Evolutionary conservation across 2,113 vertebrate genomes (phyloP).

Genomic region (Mastomys coucha): DNA sequence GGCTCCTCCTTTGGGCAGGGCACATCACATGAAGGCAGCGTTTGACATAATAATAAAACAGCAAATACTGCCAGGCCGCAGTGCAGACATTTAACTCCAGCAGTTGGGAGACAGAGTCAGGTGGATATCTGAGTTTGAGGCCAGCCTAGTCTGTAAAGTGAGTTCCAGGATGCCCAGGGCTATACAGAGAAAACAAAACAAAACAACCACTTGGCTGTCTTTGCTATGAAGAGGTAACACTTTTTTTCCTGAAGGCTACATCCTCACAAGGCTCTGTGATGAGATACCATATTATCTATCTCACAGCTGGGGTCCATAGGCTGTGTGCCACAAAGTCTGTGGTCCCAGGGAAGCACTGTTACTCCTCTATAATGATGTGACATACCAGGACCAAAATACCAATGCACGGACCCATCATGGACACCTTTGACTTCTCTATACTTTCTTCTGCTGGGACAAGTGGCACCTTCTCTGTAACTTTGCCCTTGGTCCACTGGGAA

Average conservation of each 20-base stretch:
- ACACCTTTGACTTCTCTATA: rapidly evolving
- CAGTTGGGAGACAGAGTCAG: not conserved
- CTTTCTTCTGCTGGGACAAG: not conserved
- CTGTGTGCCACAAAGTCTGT: not conserved
- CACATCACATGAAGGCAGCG: rapidly evolving
- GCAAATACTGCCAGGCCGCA: not conserved
- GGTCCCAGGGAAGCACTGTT: not conserved
- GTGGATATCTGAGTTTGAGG: not conserved
- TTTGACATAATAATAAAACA: not conserved
- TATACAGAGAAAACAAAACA: not conserved
- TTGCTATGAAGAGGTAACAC: rapidly evolving
- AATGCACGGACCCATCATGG: rapidly evolving
- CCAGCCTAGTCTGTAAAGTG: not conserved
- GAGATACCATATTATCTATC: not conserved
- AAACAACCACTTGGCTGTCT: not conserved
- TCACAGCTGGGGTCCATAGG: not conserved
- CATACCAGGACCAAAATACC: rapidly evolving
- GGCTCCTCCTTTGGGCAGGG: not conserved
- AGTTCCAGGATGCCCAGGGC: not conserved
- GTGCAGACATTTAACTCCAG: not conserved
- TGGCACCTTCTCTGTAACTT: constrained; percentile 68
- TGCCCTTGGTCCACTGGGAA: constrained; percentile 76
- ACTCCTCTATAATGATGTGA: not conserved
- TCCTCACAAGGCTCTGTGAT: not conserved
- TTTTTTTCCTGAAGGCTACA: not conserved